Base-by-base conservation (phyloP, 1,140 invertebrate genomes). In the Aphelenchoides avenae region DNA sequence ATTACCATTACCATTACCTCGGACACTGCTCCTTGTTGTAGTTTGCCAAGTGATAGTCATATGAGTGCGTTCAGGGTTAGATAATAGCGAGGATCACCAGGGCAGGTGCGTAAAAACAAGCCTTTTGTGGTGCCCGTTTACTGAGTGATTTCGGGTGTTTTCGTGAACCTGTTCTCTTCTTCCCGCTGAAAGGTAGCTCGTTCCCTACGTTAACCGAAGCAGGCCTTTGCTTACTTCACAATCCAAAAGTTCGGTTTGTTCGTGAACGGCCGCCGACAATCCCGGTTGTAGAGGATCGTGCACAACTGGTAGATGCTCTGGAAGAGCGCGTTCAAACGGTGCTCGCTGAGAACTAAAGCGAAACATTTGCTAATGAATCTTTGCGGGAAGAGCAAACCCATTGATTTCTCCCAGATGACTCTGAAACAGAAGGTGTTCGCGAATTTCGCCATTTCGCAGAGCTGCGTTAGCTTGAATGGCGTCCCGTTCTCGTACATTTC, bases 401-500 rank as follows among this genome's bases (percentile, higher is more conserved):
- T n/a, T n/a, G n/a, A n/a, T n/a, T n/a, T n/a, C n/a, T n/a, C n/a
- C 74, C 89, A 85, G 42, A 95, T 86, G 3, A 87, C 85, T 78
- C 88, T 88, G 73, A 89, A 96, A 1, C 95, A 82, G 80, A 98
- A 92, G 68, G 87, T 84, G 78, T 98, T 98, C 3, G 95, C 80
- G 79, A 97, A 97, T 73, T 86, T 85, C 2, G 89, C 89, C 80
- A 98, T 87, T 52, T 85, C 83, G 22, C 89, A 81, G 73, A 92
- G 89, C 75, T 97, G 90, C 43, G 83, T 82, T 4, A 95, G 77
- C 67, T 85, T 86, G 77, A 98, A 97, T 6, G 90, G 87, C 65
- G 87, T 86, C 78, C 95, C 89, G 69, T 94, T 86, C 71, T 97
- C 93, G 77, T 97, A 98, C 86, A 99, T 89, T 82, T 99, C 94